Percentiles rank a stretch among this genome's conserved stretches.
Conservation (phyloP, 92 coral and sea anemone genomes). For the Epizoanthus scotinus region DNA sequence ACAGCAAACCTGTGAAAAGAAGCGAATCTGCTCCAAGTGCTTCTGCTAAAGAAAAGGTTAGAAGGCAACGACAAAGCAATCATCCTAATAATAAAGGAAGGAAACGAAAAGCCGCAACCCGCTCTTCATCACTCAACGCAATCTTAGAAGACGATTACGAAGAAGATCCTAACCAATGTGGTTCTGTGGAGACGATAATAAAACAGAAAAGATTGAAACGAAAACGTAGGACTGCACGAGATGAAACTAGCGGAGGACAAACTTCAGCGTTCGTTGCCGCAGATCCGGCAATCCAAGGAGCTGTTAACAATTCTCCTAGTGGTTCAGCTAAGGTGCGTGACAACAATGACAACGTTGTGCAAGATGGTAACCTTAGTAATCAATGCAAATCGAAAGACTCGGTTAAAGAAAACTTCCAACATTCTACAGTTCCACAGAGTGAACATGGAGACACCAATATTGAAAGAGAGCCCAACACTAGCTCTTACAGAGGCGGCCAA, state of each 20-base stretch:
- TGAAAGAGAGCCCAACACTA: too few species aligned
- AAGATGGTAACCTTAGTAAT: too few species aligned
- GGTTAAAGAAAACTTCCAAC: too few species aligned
- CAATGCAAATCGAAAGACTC: too few species aligned
- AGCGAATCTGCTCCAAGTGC: constrained; percentile 69
- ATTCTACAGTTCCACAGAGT: too few species aligned
- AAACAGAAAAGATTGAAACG: constrained; percentile 17
- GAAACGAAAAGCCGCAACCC: constrained; percentile 1
- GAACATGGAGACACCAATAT: too few species aligned
- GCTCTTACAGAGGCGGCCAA: background rate
- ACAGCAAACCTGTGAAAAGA: constrained; percentile 45
- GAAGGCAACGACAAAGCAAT: background rate
- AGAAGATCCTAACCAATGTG: background rate
- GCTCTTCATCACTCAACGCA: constrained; percentile 26
- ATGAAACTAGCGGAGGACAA: background rate
- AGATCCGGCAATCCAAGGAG: background rate
- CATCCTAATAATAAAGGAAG: too few species aligned
- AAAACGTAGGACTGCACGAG: background rate
- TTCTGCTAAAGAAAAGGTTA: constrained; percentile 49
- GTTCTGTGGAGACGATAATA: constrained; percentile 17
- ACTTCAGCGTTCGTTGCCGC: constrained; percentile 19
- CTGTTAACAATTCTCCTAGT: too few species aligned
- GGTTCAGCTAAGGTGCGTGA: too few species aligned
- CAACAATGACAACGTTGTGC: too few species aligned
- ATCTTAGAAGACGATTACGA: constrained; percentile 21